Evolutionary conservation across 2,888 invertebrate species (phyloP), one percentile per base, ranked within the genome.

Genomic region (Stictocephala bisonia): DNA sequence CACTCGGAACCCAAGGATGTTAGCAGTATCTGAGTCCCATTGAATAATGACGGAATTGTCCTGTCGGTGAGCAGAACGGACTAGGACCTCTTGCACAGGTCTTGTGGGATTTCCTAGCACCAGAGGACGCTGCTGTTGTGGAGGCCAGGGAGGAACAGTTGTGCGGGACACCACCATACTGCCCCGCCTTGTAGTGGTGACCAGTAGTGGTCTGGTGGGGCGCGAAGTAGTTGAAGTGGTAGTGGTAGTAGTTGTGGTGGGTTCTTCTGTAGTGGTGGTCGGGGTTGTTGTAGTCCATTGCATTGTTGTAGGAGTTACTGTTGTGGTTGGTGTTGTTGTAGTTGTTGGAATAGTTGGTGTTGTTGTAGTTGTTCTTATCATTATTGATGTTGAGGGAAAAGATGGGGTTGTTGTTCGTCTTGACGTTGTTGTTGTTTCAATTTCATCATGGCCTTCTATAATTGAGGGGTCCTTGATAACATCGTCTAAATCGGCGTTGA

Each of bases 21-120:
- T 94, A 0, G 92, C 90, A 11, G 93, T 93, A 80, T 94, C 92
- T 0, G 94, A 94, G 81, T 94, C 94, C 96, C 96, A 96, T 81
- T 95, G 93, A 78, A 96, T 94, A 79, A 95, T 91, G 20, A 96
- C 93, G 0, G 95, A 91, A 82, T 90, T 94, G 80, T 94, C 95
- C 84, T 94, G 93, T 77, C 93, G 86, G 82, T 93, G 92, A 9
- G 95, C 95, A 80, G 93, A 93, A 83, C 93, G 93, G 31, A 95
- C 93, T 77, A 93, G 89, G 22, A 96, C 93, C 82, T 78, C 66
- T 74, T 77, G 76, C 1, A 71, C 71, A n/a, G 74, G 60, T 13
- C 71, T 41, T n/a, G 53, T 22, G 73, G 72, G 79, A 50, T 75
- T 74, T 6, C 78, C 79, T 40, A 80, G 64, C 27, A 79, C 79